phyloP scores from a whole-genome alignment of 1,140 invertebrate species.

The Gonioctena quinquepunctata region DNA sequence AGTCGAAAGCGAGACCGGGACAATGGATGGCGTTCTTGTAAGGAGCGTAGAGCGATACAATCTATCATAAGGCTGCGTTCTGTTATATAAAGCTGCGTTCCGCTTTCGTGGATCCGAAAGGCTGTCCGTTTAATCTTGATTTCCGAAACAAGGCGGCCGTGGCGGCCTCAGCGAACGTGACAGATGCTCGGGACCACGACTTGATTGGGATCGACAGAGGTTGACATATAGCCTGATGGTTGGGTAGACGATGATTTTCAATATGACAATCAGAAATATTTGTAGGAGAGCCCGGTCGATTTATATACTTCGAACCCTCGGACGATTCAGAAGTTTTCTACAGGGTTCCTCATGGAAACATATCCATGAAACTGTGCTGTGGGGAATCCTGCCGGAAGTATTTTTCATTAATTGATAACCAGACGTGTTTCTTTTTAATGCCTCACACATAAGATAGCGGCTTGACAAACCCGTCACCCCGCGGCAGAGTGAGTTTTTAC shows the following conservation, averaged over 20 bases:
- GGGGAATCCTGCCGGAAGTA: no score
- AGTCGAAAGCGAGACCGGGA: not conserved
- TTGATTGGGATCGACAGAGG: not conserved
- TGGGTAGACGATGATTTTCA: no score
- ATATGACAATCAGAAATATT: no score
- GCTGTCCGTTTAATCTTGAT: not conserved
- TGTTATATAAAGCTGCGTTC: not conserved
- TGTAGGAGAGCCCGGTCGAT: no score
- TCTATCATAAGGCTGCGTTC: not conserved
- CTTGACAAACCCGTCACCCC: no score
- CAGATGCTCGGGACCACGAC: not conserved
- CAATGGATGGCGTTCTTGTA: not conserved
- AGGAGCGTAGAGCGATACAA: not conserved
- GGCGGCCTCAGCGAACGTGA: not conserved
- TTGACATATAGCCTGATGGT: not conserved
- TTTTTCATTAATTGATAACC: no score
- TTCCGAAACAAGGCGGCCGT: not conserved
- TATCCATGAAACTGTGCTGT: no score
- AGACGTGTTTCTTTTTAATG: no score
- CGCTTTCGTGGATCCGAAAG: not conserved
- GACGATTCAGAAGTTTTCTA: no score
- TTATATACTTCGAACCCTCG: not conserved
- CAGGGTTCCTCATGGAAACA: no score
- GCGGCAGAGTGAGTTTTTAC: no score
- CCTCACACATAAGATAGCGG: no score